Evolutionary conservation across 2,797 vertebrate species (phyloP).

Genomic region (Hozukius guyotensis): DNA sequence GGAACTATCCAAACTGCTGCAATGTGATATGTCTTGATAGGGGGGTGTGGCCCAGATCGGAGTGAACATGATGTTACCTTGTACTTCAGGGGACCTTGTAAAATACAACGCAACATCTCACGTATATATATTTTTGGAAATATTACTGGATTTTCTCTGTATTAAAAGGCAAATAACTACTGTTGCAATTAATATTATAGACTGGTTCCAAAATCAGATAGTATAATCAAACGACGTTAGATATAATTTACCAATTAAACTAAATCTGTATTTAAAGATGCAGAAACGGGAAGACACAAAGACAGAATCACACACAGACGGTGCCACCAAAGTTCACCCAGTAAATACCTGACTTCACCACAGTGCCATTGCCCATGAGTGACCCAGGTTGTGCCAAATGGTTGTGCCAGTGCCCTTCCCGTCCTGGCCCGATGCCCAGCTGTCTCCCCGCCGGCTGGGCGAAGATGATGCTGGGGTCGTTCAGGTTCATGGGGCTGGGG

Average conservation of each 20-base stretch:
- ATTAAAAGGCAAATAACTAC: background rate
- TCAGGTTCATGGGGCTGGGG: conserved; percentile 89
- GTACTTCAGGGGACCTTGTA: background rate
- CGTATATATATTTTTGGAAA: background rate
- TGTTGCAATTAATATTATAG: background rate
- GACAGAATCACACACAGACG: background rate
- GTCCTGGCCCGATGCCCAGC: conserved; percentile 83
- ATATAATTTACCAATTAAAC: background rate
- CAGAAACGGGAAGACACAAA: background rate
- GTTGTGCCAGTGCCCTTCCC: conserved; percentile 94
- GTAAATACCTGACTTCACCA: conserved; percentile 93
- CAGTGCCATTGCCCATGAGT: conserved; percentile 93
- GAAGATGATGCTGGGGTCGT: conserved; percentile 99
- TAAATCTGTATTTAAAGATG: background rate
- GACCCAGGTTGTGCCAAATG: conserved; percentile 88
- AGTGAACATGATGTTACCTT: background rate
- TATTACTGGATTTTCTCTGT: background rate
- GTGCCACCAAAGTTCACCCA: conserved; percentile 53
- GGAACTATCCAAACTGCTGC: background rate
- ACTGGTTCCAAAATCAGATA: background rate
- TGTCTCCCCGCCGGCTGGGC: conserved; percentile 94
- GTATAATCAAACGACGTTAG: background rate
- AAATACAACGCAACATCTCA: background rate
- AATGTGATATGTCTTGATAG: background rate
- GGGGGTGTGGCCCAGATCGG: background rate